Evolutionary conservation across 64 coral and sea anemone genomes (phyloP), one percentile per base, ranked within the genome.

Genomic region (Orbicella faveolata): DNA sequence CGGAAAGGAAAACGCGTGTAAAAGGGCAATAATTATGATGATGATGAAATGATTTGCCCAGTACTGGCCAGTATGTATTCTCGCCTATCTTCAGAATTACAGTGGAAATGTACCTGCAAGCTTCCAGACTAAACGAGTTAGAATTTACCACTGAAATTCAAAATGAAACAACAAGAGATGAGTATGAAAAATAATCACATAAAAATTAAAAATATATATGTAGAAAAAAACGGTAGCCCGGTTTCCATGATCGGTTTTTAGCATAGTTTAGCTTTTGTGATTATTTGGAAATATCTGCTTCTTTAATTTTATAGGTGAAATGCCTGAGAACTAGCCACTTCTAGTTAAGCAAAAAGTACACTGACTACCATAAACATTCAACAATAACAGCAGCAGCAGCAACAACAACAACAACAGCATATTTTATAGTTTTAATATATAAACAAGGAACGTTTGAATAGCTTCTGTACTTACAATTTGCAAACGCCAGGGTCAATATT

Each of bases 51-150:
- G 3, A 48, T 48, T 0, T 48, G 4, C 5, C 44, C 15, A 64
- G 62, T 64, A 18, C 15, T 64, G 62, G 14, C 14, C 15, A 64
- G 61, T 12, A 64, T 21, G 20, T 64, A 7, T 6, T 21, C 62
- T 64, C 7, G 44, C 44, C 44, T 48, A 6, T 48, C 4, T 48
- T 48, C 30, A 30, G 30, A 30, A 30, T 69, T 54, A 41, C 18
- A 16, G 36, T 68, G 7, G 9, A 83, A 6, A 44, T 33, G 90
- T 74, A 96, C 94, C 94, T 93, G 83, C 94, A 96, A 37, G 94
- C 94, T 54, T 96, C 91, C 36, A 96, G 74, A 75, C 90, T 89
- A 72, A 96, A 96, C 0, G 20, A 35, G 88, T 96, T 93, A 6
- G 88, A 89, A 78, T 96, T 96, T 11, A 96, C 18, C 26, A 90